Conservation (phyloP, 1,140 invertebrate species). For the Brachionus calyciflorus region DNA sequence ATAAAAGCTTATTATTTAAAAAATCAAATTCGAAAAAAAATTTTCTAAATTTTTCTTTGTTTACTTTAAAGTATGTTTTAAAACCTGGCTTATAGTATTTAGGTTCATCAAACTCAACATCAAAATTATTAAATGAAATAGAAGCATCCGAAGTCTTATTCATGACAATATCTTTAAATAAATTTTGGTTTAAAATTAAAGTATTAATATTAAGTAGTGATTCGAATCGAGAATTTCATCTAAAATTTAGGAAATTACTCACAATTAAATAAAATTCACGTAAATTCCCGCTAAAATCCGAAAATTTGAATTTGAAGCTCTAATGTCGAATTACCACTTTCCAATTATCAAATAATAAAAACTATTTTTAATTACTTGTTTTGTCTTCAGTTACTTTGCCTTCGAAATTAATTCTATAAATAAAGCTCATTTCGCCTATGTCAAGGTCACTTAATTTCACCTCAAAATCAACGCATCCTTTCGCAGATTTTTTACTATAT, state of each 20-base stretch:
- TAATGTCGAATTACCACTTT: too few relatives aligned
- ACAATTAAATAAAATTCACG: too few relatives aligned
- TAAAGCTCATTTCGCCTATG: neutral
- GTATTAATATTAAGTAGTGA: too few relatives aligned
- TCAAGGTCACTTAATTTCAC: neutral
- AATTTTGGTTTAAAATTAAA: too few relatives aligned
- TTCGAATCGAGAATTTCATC: too few relatives aligned
- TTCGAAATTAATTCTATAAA: slow-evolving; percentile 28
- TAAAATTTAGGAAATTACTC: too few relatives aligned
- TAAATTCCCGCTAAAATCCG: too few relatives aligned
- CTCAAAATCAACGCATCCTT: slow-evolving; percentile 17
- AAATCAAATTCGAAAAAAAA: neutral
- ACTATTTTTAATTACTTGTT: slow-evolving; percentile 10
- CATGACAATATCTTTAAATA: neutral
- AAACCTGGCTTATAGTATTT: slow-evolving; percentile 34
- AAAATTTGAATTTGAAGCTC: too few relatives aligned
- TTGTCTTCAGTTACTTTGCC: slow-evolving; percentile 20
- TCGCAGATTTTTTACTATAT: neutral
- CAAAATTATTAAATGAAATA: slow-evolving; percentile 23
- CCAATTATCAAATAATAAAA: too few relatives aligned
- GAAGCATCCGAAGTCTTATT: neutral
- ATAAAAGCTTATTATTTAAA: neutral
- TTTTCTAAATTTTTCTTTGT: neutral
- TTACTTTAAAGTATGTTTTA: slow-evolving; percentile 5
- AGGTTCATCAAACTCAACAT: neutral